Evolutionary conservation across 2,113 vertebrate genomes (phyloP).

Genomic region (Formicarius rufipectus): DNA sequence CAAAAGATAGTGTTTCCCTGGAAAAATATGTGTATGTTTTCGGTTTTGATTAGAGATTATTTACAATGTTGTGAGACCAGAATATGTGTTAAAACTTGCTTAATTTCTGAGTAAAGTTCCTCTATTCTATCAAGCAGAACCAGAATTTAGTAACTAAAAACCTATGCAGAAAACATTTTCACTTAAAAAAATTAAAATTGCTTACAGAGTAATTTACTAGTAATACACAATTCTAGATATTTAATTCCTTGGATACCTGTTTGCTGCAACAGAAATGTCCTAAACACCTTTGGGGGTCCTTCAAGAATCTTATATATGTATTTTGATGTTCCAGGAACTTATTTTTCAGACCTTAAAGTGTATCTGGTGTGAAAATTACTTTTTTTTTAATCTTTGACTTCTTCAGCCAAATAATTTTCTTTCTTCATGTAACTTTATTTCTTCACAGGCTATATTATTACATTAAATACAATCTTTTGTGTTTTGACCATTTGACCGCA

Average conservation of each 20-base stretch:
- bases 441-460: not conserved
- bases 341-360: not conserved
- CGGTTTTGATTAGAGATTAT: not conserved
- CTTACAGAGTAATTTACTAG: fast-evolving
- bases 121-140: not conserved
- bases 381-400: not conserved
- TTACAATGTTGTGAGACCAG: not conserved
- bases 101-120: not conserved
- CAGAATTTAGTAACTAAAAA: not conserved
- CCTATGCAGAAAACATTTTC: fast-evolving
- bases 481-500: not conserved
- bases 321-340: not conserved
- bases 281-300: not conserved
- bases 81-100: not conserved
- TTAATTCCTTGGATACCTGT: not conserved
- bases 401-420: not conserved
- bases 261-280: not conserved
- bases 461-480: not conserved
- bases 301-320: not conserved
- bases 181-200: not conserved
- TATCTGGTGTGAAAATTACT: fast-evolving
- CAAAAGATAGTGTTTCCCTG: constrained; percentile 45
- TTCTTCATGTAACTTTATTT: not conserved
- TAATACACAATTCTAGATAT: not conserved
- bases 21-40: not conserved